A percentile compares a stretch with the other conserved stretches of the same genome.
Conservation (phyloP, 2,888 invertebrate genomes). For the Griposia aprilina region DNA sequence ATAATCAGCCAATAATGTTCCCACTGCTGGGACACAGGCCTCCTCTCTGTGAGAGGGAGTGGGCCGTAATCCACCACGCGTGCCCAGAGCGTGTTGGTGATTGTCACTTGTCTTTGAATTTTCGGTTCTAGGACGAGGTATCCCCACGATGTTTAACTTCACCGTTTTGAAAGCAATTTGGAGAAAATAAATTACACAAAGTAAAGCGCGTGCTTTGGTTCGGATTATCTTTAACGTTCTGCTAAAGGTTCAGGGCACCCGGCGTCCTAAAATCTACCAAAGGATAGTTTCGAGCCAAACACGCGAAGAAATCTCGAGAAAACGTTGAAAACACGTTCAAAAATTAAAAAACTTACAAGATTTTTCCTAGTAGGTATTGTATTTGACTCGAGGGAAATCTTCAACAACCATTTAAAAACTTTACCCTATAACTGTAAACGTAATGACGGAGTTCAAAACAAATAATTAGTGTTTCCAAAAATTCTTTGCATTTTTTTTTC, state of each 20-base stretch:
- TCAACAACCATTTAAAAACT: slow-evolving; percentile 50
- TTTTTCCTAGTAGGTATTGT: slow-evolving; percentile 38
- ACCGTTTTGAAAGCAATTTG: background rate
- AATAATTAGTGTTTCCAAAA: slow-evolving; percentile 61
- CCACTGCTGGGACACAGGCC: background rate
- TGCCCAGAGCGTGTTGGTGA: background rate
- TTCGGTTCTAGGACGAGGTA: background rate
- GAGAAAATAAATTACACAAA: background rate
- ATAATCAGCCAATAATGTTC: background rate
- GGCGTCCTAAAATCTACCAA: background rate
- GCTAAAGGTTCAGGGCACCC: background rate
- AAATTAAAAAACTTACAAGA: slow-evolving; percentile 51
- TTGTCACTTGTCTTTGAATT: background rate
- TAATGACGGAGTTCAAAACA: slow-evolving; percentile 62
- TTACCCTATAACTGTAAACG: slow-evolving; percentile 36
- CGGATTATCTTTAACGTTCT: background rate
- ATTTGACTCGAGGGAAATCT: slow-evolving; percentile 52
- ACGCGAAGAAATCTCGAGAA: slow-evolving; percentile 18
- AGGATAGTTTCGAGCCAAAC: slow-evolving; percentile 39
- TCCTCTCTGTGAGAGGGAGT: background rate
- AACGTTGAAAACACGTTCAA: slow-evolving; percentile 42
- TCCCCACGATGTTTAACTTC: background rate
- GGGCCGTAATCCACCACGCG: background rate
- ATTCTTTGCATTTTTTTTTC: slow-evolving; percentile 2
- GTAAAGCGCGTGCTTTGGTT: background rate